Conservation (phyloP, 2,888 invertebrate species). For the Clusia tigrina region DNA sequence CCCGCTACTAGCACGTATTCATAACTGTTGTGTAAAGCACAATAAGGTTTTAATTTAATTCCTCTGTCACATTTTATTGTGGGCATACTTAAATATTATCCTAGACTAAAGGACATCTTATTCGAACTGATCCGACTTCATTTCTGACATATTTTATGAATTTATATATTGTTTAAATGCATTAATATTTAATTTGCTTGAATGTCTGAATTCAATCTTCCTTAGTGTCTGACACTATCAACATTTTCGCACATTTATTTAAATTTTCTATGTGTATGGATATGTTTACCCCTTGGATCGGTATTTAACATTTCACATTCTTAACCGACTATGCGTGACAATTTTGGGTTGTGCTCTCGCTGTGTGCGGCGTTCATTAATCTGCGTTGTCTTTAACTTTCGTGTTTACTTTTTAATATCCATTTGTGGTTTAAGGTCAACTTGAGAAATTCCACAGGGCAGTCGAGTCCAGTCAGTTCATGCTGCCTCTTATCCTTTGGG, state of each 20-base stretch:
- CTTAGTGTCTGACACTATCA: too few relatives aligned
- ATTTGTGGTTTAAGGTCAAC: constrained; percentile 54
- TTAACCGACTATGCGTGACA: constrained; percentile 9
- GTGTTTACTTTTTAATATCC: constrained; percentile 48
- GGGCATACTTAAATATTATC: too few relatives aligned
- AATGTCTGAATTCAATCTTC: too few relatives aligned
- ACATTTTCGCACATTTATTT: background rate
- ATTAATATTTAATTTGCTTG: too few relatives aligned
- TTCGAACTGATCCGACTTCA: too few relatives aligned
- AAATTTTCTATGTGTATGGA: background rate
- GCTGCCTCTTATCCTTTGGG: constrained; percentile 24
- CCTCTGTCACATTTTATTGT: too few relatives aligned
- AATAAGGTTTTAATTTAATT: too few relatives aligned
- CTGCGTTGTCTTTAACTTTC: constrained; percentile 25
- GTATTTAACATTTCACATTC: background rate
- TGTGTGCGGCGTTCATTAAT: constrained; percentile 10
- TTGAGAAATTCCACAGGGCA: constrained; percentile 43
- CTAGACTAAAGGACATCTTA: too few relatives aligned
- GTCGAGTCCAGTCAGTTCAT: constrained; percentile 27
- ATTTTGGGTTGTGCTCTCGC: background rate
- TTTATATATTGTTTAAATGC: too few relatives aligned
- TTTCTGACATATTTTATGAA: too few relatives aligned
- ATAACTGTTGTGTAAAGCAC: too few relatives aligned
- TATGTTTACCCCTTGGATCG: background rate
- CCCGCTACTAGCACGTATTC: too few relatives aligned